phyloP scores from a whole-genome alignment of 2,888 invertebrate genomes.

The Cryptocephalus moraei region DNA sequence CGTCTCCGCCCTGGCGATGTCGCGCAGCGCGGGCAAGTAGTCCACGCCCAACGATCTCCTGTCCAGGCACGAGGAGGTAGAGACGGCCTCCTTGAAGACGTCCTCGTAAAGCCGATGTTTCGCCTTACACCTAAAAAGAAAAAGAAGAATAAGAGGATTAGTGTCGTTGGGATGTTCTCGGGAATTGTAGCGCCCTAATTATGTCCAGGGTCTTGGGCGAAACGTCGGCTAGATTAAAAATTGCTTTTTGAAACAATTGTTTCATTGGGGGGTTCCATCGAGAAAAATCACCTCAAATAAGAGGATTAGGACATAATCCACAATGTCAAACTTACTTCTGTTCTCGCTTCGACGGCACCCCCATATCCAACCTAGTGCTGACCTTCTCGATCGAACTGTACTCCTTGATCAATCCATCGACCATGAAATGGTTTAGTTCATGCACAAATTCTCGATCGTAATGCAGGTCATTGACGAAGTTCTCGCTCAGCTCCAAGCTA shows the following conservation, averaged over 20 bases:
- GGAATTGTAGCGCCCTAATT: conserved; percentile 1
- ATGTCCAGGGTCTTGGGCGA: too few species aligned
- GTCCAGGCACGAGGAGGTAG: conserved; percentile 41
- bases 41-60: conserved; percentile 50
- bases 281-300: too few species aligned
- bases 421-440: conserved; percentile 32
- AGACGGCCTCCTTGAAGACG: conserved; percentile 44
- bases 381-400: conserved; percentile 10
- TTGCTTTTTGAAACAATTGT: too few species aligned
- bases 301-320: background rate
- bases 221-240: too few species aligned
- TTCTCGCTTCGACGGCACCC: conserved; percentile 20
- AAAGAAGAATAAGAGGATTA: too few species aligned
- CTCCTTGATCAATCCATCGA: conserved; percentile 16
- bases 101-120: conserved; percentile 32
- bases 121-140: conserved; percentile 34
- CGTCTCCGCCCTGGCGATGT: conserved; percentile 60
- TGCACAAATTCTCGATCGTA: conserved; percentile 19
- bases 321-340: conserved; percentile 2
- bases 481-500: conserved; percentile 35
- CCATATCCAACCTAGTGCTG: conserved; percentile 15
- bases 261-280: too few species aligned
- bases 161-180: too few species aligned
- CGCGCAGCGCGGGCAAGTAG: conserved; percentile 57
- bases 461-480: conserved; percentile 24